Base-by-base conservation (phyloP, 1,140 invertebrate genomes). In the Reticulitermes speratus region DNA sequence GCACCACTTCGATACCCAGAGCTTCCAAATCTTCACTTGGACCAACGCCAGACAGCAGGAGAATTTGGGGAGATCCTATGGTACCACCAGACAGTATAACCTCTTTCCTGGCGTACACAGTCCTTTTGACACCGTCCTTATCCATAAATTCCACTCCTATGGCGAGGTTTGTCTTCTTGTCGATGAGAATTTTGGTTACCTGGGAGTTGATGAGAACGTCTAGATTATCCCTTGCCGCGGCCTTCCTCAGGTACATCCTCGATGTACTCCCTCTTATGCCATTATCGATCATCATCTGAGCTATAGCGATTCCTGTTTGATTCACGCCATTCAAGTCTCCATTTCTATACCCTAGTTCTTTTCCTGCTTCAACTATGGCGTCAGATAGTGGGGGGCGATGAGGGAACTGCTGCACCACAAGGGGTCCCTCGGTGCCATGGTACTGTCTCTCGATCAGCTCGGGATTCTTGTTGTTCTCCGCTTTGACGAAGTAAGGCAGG, bases 231-330 rank as follows among this genome's bases (percentile, higher is more conserved):
- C 98, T 92, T 5, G 96, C 91, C 75, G 96, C 92, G 0, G 95
- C 95, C 0, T 98, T 97, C 87, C 96, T 91, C 0, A 99, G 91
- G 88, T 98, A 99, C 0, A 97, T 97, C 90, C 97, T 97, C 0
- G 96, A 94, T 0, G 97, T 97, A 25, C 96, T 98, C 12, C 32
- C 86, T 48, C 87, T 69, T 59, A 86, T 23, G 23, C 85, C 83
- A 30, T 86, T 82, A 25, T 84, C 69, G 16, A 81, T 45, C 87
- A 87, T 87, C 86, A 87, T 86, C 55, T 84, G 94, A 86, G 88
- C 90, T 32, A 91, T 89, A 89, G 90, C 90, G 86, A 90, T 91
- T 38, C 94, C 93, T 83, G 94, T 92, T 83, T 94, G 94, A 30
- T 91, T 91, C 30, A 92, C 91, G 9, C 91, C 92, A 88, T 94